These are phyloP conservation scores for Catostylus mosaicus DNA, from an alignment of 30 jellyfish, hydroid and myxozoan species.

Conservation along the genomic window DNA sequence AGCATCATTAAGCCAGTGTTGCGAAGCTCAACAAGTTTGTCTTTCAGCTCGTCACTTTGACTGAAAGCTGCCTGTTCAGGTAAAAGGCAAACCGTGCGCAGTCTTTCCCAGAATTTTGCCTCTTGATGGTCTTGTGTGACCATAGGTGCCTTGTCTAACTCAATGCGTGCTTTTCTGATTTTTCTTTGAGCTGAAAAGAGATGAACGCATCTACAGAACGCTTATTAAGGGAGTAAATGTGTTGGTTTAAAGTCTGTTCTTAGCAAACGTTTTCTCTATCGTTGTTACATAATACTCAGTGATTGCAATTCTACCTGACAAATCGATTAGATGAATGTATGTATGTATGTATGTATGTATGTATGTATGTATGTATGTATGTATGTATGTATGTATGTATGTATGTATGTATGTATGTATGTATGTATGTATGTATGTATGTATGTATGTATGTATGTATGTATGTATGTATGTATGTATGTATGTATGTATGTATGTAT, in stretches of 20 bases:
- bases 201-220: neutral
- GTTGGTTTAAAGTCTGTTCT: neutral
- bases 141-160: slow-evolving; percentile 67
- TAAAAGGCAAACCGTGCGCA: slow-evolving; percentile 79
- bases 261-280: no score
- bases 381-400: slow-evolving; percentile 12
- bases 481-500: slow-evolving; percentile 35
- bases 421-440: slow-evolving; percentile 5
- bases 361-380: slow-evolving; percentile 6
- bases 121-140: slow-evolving; percentile 43
- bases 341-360: no score
- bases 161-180: slow-evolving; percentile 87
- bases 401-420: neutral
- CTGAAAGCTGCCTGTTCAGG: slow-evolving; percentile 99
- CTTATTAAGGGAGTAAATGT: neutral
- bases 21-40: slow-evolving; percentile 85
- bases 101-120: slow-evolving; percentile 78
- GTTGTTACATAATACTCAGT: no score
- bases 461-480: slow-evolving; percentile 41
- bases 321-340: no score
- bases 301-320: no score
- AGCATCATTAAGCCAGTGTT: slow-evolving; percentile 87
- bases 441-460: slow-evolving; percentile 28
- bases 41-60: slow-evolving; percentile 92
- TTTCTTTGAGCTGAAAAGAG: slow-evolving; percentile 80